phyloP scores from a whole-genome alignment of 2,797 vertebrate genomes.

The Neosilurus hyrtlii region DNA sequence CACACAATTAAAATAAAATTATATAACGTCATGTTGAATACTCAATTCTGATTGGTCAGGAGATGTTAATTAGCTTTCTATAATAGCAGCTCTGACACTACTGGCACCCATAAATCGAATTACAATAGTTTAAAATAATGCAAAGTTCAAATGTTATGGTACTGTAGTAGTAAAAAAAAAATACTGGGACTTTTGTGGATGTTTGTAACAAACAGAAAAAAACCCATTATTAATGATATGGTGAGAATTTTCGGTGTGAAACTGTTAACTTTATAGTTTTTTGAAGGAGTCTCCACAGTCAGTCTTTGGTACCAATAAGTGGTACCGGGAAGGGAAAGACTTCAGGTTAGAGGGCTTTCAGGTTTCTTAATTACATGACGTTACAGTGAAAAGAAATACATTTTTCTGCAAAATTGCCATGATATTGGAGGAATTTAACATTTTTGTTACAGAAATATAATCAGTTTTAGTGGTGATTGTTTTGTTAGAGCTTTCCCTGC shows the following conservation, averaged over 20 bases:
- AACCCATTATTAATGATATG: neutral
- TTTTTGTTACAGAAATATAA: neutral
- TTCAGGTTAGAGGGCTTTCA: neutral
- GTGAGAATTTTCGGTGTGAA: neutral
- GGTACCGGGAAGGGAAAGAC: neutral
- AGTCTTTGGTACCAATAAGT: neutral
- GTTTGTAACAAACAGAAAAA: neutral
- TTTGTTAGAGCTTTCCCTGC: too few relatives aligned
- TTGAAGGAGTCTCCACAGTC: neutral
- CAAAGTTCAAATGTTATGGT: neutral
- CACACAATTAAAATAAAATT: neutral
- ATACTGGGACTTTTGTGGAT: neutral
- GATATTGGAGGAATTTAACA: neutral
- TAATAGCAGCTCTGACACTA: neutral
- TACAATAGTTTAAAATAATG: neutral
- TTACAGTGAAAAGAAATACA: too few relatives aligned
- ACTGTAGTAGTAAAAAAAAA: neutral
- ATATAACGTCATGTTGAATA: neutral
- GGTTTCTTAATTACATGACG: neutral
- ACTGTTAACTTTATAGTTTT: neutral
- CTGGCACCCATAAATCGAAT: neutral
- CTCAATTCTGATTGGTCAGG: neutral
- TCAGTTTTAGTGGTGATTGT: too few relatives aligned
- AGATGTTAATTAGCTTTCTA: neutral
- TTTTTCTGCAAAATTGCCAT: neutral